phyloP scores from a whole-genome alignment of 2,797 vertebrate species.

The Saxicola maurus region DNA sequence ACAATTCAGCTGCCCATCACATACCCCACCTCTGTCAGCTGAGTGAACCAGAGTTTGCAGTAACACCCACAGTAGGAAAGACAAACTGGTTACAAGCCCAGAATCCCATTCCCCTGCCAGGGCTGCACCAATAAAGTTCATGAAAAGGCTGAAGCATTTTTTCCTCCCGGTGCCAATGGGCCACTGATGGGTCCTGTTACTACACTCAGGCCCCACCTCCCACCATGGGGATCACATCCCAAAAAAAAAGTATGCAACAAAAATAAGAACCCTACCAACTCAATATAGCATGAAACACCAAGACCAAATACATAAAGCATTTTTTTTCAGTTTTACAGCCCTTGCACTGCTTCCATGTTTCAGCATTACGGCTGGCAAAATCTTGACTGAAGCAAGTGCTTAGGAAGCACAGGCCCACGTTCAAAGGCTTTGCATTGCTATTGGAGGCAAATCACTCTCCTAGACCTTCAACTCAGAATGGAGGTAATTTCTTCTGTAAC shows the following conservation, averaged over 20 bases:
- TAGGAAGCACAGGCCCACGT: not conserved
- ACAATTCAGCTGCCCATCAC: not conserved
- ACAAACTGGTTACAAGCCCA: not conserved
- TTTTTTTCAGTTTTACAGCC: not conserved
- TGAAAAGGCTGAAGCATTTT: not conserved
- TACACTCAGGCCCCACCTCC: not conserved
- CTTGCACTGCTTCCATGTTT: not conserved
- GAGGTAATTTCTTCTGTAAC: not conserved
- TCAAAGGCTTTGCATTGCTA: not conserved
- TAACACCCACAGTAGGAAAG: rapidly evolving
- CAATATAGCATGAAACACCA: not conserved
- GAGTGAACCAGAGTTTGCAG: not conserved
- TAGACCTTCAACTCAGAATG: not conserved
- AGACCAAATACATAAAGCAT: not conserved
- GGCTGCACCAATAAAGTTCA: not conserved
- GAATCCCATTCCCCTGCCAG: not conserved
- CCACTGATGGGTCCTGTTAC: not conserved
- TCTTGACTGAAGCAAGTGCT: not conserved
- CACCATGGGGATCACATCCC: not conserved
- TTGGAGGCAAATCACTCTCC: not conserved
- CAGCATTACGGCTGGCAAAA: not conserved
- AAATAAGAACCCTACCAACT: not conserved
- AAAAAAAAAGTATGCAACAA: not conserved
- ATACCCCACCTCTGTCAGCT: not conserved
- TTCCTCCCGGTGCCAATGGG: not conserved